Conservation (phyloP, 1,140 invertebrate species). For the Bombus sylvicola region DNA sequence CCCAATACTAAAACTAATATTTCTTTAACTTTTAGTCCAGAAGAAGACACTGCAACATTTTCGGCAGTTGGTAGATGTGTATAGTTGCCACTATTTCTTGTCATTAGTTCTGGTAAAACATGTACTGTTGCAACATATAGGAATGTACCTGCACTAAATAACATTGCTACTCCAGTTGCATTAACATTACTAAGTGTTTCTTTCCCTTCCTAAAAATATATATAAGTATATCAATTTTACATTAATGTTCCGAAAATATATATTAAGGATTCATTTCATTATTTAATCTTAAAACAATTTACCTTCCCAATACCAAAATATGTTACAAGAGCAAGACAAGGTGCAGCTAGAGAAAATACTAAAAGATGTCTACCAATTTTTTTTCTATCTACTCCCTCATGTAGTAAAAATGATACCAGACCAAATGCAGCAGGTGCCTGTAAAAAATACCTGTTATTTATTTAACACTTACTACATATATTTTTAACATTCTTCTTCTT, state of each 20-base stretch:
- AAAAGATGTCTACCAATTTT: constrained; percentile 94
- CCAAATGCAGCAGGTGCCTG: constrained; percentile 99
- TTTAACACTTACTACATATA: constrained; percentile 15
- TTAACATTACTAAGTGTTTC: constrained; percentile 91
- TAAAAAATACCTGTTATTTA: constrained; percentile 11
- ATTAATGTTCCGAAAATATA: background rate
- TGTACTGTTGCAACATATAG: constrained; percentile 99
- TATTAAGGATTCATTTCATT: background rate
- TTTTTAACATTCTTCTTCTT: background rate
- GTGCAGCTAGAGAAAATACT: constrained; percentile 97
- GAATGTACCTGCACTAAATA: constrained; percentile 99
- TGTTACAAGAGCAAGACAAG: constrained; percentile 94
- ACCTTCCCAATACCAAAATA: constrained; percentile 97
- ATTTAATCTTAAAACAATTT: constrained; percentile 77
- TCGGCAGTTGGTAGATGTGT: constrained; percentile 82
- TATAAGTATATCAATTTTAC: constrained; percentile 61
- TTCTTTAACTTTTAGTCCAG: constrained; percentile 89
- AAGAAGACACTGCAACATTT: constrained; percentile 82
- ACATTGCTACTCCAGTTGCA: constrained; percentile 97
- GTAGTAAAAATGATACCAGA: constrained; percentile 97
- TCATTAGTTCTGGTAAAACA: constrained; percentile 96
- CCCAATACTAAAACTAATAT: constrained; percentile 92
- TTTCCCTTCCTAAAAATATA: constrained; percentile 84
- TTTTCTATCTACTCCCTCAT: constrained; percentile 95
- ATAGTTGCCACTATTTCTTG: constrained; percentile 81